Base-by-base conservation (phyloP, 2,113 vertebrate species). In the Paracanthobrama guichenoti region DNA sequence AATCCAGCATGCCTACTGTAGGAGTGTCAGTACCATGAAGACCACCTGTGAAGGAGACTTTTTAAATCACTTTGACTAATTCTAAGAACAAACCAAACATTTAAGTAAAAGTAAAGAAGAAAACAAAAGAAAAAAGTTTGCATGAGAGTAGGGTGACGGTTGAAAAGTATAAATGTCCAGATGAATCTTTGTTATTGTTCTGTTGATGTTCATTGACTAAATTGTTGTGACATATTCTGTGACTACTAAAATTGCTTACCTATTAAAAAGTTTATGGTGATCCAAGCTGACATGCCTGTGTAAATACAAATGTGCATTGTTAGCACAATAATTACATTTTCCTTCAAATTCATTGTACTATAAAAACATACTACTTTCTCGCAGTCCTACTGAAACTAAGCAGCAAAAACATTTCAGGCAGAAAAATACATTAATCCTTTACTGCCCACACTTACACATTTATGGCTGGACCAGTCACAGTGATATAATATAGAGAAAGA, bases 201-300 rank as follows among this genome's bases (percentile, higher is more conserved):
- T 11, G n/a, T n/a, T n/a, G 66, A 55, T 55, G 50, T 18, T 53
- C 50, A 53, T 55, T 55, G 53, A 55, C 20, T 20, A 10, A 39
- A 20, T 55, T 20, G 3, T 5, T 3, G 5, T 22, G 9, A 42
- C 20, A 42, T 42, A 69, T 39, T 7, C 48, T 16, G 48, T 50
- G 35, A 12, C 35, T n/a, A 42, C 44, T 46, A 74, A 24, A 12
- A 55, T 22, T 24, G 20, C 89, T 92, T 48, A 98, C 97, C 97
- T 89, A 93, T 95, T 88, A 99, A 94, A 94, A 98, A 97, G 92
- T 98, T 99, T 88, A 98, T 86, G 0, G 97, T 99, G 91, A 98
- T 97, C 98, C 97, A 99, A 0, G 97, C 96, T 24, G 96, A 97
- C 88, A 98, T 94, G 26, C 98, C 98, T 99, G 90, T 22, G 86